Percentiles rank a stretch among this genome's conserved stretches.
Evolutionary conservation across 2,888 invertebrate species (phyloP).

Genomic region (Aproaerema taeniolella): DNA sequence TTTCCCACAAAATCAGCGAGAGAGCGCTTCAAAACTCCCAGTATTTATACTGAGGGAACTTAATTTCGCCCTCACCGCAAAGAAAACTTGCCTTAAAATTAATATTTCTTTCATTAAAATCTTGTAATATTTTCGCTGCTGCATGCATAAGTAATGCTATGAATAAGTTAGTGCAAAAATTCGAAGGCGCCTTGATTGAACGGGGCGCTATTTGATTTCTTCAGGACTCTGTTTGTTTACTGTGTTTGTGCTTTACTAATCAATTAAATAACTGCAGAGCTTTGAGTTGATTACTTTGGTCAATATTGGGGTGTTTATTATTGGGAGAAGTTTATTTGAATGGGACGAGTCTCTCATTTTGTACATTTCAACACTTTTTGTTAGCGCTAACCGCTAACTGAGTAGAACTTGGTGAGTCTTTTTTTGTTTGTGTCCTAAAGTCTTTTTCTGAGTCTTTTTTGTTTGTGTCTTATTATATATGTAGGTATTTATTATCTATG

Average conservation of each 20-base stretch:
- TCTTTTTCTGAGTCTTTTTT: too few species aligned
- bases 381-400: too few species aligned
- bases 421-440: too few species aligned
- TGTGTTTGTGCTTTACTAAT: slow-evolving; percentile 6
- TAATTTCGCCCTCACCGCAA: slow-evolving; percentile 59
- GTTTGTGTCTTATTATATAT: too few species aligned
- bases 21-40: slow-evolving; percentile 4
- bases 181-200: slow-evolving; percentile 41
- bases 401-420: not conserved
- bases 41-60: slow-evolving; percentile 36
- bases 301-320: not conserved
- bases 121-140: slow-evolving; percentile 78
- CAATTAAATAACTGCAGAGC: too few species aligned
- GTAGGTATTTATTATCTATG: too few species aligned
- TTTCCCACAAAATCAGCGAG: not conserved
- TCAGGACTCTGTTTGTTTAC: slow-evolving; percentile 7
- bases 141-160: slow-evolving; percentile 78
- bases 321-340: slow-evolving; percentile 1
- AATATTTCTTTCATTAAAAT: slow-evolving; percentile 79
- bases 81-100: slow-evolving; percentile 76
- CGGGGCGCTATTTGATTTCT: slow-evolving; percentile 18
- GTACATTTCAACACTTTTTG: not conserved
- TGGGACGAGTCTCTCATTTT: too few species aligned
- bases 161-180: slow-evolving; percentile 74
- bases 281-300: slow-evolving; percentile 4